Evolutionary conservation across 2,888 invertebrate genomes (phyloP), one percentile per base, ranked within the genome.

Genomic region (Scaptomyza cyrtandrae): DNA sequence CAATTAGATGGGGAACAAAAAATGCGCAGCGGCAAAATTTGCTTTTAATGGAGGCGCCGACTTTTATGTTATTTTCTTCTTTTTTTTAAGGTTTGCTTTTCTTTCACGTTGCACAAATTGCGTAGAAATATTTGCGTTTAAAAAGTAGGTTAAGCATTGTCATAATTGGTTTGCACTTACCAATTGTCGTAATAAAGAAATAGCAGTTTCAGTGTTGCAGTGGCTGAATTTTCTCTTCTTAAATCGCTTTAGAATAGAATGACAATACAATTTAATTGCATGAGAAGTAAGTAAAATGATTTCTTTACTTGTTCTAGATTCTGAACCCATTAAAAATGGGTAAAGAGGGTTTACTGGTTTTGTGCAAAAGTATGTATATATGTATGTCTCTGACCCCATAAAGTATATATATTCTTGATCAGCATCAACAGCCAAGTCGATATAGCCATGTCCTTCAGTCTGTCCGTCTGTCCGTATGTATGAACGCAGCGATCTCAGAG

Each of bases 71-170:
- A 1, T 24, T 24, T 1, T 50, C 9, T 56, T 60, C 67, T 56
- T 62, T 67, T 41, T 16, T 33, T 6, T 45, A 3, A 19, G 19
- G 19, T 65, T 72, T 75, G 33, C 68, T 74, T 80, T 78, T 69
- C 75, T 75, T 72, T 70, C 57, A 63, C 50, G 66, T 48, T 41
- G 68, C 44, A 65, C 57, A 71, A 80, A 77, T 72, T 75, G 77
- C 72, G 59, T 67, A 65, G 62, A 79, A 78, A 69, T 73, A 60
- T 64, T 73, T 73, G 61, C 49, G 31, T 57, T n/a, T 55, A 14
- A 53, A 78, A 80, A 71, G 74, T 82, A 55, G 76, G 84, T 86
- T 80, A 85, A 73, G 80, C 82, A 79, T 86, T 80, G 75, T 71
- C 67, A 80, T 82, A 85, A 82, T 82, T 80, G 78, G 55, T 57